Percentiles rank a stretch among this genome's conserved stretches.
These are phyloP conservation scores for Perizoma flavofasciatum DNA, from an alignment of 2,888 invertebrate species.

Conservation along the genomic window DNA sequence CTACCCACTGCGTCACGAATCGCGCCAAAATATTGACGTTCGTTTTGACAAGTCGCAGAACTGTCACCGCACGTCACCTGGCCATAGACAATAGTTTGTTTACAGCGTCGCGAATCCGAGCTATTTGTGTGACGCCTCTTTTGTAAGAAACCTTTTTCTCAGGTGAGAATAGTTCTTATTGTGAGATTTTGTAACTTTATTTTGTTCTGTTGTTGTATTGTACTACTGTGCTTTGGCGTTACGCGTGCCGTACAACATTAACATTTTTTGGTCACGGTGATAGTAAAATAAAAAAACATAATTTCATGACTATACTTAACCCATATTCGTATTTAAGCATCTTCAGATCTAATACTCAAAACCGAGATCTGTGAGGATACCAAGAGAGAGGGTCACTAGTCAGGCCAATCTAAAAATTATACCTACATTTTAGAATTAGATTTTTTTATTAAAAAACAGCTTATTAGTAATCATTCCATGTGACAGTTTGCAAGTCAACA, in stretches of 20 bases:
- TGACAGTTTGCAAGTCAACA: too few relatives aligned
- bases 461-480: too few relatives aligned
- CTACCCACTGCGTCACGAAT: conserved; percentile 74
- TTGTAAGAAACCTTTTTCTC: conserved; percentile 34
- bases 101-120: conserved; percentile 40
- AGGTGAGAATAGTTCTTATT: conserved; percentile 33
- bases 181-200: conserved; percentile 34
- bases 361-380: too few relatives aligned
- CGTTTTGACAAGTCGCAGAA: conserved; percentile 64
- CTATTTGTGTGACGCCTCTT: conserved; percentile 32
- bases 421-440: too few relatives aligned
- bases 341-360: too few relatives aligned
- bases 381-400: too few relatives aligned
- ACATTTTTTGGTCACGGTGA: too few relatives aligned
- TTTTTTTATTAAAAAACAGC: too few relatives aligned
- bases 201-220: conserved; percentile 37
- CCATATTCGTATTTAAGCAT: too few relatives aligned
- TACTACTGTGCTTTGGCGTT: conserved; percentile 45
- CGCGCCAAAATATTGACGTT: conserved; percentile 77
- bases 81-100: conserved; percentile 46
- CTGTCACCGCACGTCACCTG: conserved; percentile 63
- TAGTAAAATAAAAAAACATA: too few relatives aligned
- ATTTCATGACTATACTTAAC: too few relatives aligned
- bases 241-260: conserved; percentile 45
- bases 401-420: too few relatives aligned